These are phyloP conservation scores for Aptenodytes patagonicus DNA, from an alignment of 2,113 vertebrate genomes.

Conservation along the genomic window DNA sequence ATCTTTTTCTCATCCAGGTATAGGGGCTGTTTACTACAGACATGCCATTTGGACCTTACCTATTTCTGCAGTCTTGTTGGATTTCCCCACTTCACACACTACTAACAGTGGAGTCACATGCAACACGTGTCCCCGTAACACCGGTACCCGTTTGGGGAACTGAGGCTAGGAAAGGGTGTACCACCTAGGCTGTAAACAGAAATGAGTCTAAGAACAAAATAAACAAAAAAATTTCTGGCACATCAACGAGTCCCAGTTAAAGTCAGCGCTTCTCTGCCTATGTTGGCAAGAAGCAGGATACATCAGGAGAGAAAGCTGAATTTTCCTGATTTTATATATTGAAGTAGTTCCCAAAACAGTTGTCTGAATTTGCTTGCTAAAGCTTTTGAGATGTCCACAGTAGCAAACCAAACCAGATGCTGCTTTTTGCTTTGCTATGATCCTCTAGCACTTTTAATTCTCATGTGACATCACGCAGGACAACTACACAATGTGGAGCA, in stretches of 20 bases:
- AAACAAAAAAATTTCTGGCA: no score
- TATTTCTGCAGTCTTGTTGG: rapidly evolving
- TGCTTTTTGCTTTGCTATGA: not conserved
- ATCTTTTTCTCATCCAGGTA: not conserved
- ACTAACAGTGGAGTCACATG: rapidly evolving
- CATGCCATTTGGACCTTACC: no score
- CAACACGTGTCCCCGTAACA: no score
- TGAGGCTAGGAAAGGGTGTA: not conserved
- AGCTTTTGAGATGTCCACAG: not conserved
- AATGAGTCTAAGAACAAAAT: not conserved
- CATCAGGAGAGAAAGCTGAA: not conserved
- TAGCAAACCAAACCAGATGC: rapidly evolving
- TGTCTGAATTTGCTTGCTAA: not conserved
- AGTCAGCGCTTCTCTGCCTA: not conserved
- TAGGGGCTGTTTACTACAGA: not conserved
- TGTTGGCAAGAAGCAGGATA: not conserved
- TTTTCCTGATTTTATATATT: not conserved
- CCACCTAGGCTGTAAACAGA: not conserved
- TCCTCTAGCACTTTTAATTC: not conserved
- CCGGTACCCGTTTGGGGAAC: not conserved
- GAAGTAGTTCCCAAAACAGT: not conserved
- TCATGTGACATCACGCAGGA: not conserved
- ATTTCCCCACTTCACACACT: not conserved
- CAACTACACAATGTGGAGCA: rapidly evolving
- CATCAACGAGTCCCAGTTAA: no score